These are phyloP conservation scores for Agapornis roseicollis DNA, from an alignment of 2,113 vertebrate species.

Conservation along the genomic window DNA sequence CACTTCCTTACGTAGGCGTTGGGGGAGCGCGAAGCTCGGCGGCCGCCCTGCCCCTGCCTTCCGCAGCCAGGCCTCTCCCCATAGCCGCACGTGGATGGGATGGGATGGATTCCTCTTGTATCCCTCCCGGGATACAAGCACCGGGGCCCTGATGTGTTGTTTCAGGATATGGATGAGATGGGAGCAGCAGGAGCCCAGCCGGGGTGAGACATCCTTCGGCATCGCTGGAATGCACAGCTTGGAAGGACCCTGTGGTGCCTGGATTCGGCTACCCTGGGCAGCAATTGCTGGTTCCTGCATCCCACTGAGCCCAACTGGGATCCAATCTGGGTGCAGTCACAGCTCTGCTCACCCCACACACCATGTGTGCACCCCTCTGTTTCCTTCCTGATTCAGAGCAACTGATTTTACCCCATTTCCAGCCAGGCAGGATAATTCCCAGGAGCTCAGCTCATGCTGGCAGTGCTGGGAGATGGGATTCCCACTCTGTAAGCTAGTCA, in stretches of 20 bases:
- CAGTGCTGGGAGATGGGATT: not conserved
- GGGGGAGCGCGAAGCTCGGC: constrained; percentile 45
- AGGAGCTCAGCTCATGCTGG: not conserved
- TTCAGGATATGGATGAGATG: not conserved
- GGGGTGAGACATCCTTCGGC: fast-evolving
- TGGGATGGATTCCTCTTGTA: not conserved
- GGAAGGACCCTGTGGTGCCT: not conserved
- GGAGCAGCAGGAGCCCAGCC: not conserved
- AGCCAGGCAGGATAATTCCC: not conserved
- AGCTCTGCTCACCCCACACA: not conserved
- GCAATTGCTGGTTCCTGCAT: not conserved
- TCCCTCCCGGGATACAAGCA: no score
- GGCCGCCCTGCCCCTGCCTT: constrained; percentile 27
- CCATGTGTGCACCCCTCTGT: not conserved
- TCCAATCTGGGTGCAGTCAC: not conserved
- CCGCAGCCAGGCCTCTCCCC: not conserved
- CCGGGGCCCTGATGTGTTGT: fast-evolving
- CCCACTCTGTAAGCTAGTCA: no score
- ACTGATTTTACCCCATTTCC: fast-evolving
- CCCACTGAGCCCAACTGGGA: not conserved
- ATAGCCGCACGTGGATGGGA: not conserved
- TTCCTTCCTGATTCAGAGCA: not conserved
- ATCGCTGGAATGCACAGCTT: not conserved
- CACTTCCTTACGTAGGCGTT: constrained; percentile 83
- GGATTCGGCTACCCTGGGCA: not conserved